Evolutionary conservation across 2,888 invertebrate species (phyloP).

Genomic region (Agrypnus murinus): DNA sequence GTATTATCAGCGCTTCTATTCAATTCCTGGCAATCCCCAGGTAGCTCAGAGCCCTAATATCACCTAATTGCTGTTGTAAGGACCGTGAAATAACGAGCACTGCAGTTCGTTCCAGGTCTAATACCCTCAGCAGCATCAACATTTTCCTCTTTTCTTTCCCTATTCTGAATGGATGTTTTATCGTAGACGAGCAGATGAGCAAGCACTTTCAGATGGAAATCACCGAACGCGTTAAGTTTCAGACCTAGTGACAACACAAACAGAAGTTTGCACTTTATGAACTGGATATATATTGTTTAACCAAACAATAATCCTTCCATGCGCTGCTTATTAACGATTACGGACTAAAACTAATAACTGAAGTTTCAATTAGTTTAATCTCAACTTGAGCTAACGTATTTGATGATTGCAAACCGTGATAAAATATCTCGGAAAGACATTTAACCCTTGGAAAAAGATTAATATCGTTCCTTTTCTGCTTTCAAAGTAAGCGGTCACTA

Average conservation of each 20-base stretch:
- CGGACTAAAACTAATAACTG: constrained; percentile 10
- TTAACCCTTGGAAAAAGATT: not conserved
- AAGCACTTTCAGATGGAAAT: not conserved
- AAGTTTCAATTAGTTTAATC: constrained; percentile 12
- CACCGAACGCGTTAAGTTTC: not conserved
- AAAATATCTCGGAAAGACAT: not conserved
- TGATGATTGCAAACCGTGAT: not conserved
- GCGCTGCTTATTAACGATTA: not conserved
- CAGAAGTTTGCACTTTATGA: constrained; percentile 23
- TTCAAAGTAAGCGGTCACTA: not conserved
- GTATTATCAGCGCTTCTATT: constrained; percentile 37
- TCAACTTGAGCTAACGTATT: not conserved
- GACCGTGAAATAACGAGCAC: constrained; percentile 6
- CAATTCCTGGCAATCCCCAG: constrained; percentile 38
- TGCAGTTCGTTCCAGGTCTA: not conserved
- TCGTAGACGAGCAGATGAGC: too few relatives aligned
- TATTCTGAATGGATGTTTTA: constrained; percentile 6
- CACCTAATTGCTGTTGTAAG: constrained; percentile 24
- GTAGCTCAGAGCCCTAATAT: constrained; percentile 34
- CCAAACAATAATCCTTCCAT: not conserved
- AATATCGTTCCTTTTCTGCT: not conserved
- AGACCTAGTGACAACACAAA: not conserved
- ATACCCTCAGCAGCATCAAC: too few relatives aligned
- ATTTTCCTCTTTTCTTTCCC: too few relatives aligned
- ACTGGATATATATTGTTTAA: not conserved